Conservation (phyloP, 2,888 invertebrate species). For the Dusona sp. region DNA sequence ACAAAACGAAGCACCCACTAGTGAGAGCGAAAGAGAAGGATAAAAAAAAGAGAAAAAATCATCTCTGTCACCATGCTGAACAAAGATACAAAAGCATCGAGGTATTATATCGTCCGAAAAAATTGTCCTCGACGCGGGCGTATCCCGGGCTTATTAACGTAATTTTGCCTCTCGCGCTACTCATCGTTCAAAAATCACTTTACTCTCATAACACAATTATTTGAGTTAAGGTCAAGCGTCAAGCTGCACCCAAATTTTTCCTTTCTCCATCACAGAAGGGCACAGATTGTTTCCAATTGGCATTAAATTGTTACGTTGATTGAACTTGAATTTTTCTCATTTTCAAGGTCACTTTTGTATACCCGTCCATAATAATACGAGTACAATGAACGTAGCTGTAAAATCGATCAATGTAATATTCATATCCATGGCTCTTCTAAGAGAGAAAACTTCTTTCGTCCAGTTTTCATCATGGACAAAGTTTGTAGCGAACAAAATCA, state of each 20-base stretch:
- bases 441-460: neutral
- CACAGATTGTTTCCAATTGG: neutral
- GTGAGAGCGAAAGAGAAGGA: constrained; percentile 14
- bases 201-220: constrained; percentile 2
- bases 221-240: constrained; percentile 19
- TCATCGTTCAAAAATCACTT: constrained; percentile 26
- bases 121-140: constrained; percentile 66
- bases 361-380: neutral
- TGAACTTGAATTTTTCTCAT: constrained; percentile 12
- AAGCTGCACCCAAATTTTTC: neutral
- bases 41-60: constrained; percentile 3
- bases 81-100: constrained; percentile 40
- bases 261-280: neutral
- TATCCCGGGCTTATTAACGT: constrained; percentile 55
- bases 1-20: constrained; percentile 34
- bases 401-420: neutral
- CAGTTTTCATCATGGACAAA: neutral
- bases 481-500: neutral
- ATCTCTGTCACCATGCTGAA: constrained; percentile 29
- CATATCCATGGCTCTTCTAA: neutral
- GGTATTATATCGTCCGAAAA: constrained; percentile 34
- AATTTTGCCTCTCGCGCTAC: constrained; percentile 29
- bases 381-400: neutral
- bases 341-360: neutral
- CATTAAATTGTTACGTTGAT: neutral